phyloP scores from a whole-genome alignment of 2,113 vertebrate genomes.

The Gymnorhina tibicen region DNA sequence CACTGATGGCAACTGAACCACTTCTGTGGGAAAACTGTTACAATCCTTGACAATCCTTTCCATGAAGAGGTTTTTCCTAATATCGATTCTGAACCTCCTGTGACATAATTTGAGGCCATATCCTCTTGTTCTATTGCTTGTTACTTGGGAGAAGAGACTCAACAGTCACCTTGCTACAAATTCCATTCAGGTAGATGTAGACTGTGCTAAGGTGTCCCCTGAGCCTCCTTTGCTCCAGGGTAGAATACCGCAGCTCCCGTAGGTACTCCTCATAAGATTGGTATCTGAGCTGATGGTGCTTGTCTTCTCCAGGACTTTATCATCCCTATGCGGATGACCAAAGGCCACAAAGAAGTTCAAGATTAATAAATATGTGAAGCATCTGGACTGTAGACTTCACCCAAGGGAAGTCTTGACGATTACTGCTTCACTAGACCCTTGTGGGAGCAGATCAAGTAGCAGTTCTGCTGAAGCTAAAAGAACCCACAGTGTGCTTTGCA shows the following conservation, averaged over 20 bases:
- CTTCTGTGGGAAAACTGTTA: background rate
- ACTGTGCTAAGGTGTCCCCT: background rate
- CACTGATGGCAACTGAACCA: fast-evolving
- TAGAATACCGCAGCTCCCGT: background rate
- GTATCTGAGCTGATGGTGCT: background rate
- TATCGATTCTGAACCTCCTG: background rate
- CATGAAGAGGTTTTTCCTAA: background rate
- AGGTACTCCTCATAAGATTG: background rate
- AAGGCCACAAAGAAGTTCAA: background rate
- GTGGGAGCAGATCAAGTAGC: background rate
- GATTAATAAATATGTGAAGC: background rate
- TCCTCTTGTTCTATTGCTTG: background rate
- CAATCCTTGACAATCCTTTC: background rate
- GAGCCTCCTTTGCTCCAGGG: background rate
- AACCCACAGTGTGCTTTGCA: background rate
- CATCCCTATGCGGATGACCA: background rate
- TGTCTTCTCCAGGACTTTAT: background rate
- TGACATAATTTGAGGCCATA: background rate
- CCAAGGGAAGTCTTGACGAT: background rate
- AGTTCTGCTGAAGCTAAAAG: background rate
- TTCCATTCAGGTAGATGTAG: background rate
- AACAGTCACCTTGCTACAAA: background rate
- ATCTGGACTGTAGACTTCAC: background rate
- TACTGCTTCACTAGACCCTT: background rate
- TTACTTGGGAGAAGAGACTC: background rate